These are phyloP conservation scores for Bergia sp. DNA, from an alignment of 92 coral and sea anemone genomes.

Conservation along the genomic window DNA sequence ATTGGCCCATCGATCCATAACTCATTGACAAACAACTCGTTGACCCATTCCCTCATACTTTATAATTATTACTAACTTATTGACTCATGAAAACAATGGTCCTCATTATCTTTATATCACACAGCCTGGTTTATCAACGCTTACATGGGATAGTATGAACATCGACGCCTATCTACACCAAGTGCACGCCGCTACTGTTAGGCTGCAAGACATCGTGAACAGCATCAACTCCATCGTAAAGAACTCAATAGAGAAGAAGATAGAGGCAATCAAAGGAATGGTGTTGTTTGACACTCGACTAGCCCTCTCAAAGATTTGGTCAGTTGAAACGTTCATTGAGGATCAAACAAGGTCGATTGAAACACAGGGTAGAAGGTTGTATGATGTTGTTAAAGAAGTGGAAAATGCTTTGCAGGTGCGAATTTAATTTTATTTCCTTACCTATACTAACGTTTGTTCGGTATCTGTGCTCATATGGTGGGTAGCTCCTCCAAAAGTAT, in stretches of 20 bases:
- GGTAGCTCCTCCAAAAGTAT: too few relatives aligned
- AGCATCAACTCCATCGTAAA: conserved; percentile 77
- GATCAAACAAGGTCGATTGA: conserved; percentile 69
- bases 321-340: conserved; percentile 76
- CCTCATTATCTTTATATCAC: too few relatives aligned
- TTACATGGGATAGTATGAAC: conserved; percentile 98
- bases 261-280: conserved; percentile 70
- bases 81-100: neutral
- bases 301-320: conserved; percentile 85
- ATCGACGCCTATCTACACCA: conserved; percentile 97
- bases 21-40: too few relatives aligned
- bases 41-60: neutral
- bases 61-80: neutral
- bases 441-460: too few relatives aligned
- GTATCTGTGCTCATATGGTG: too few relatives aligned
- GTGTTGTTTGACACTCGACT: conserved; percentile 85
- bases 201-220: conserved; percentile 84
- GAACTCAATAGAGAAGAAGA: conserved; percentile 77
- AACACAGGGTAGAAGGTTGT: conserved; percentile 67
- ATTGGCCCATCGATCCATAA: too few relatives aligned
- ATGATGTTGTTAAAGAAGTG: conserved; percentile 85
- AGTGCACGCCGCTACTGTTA: conserved; percentile 90
- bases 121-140: conserved; percentile 92
- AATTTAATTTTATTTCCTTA: too few relatives aligned
- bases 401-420: conserved; percentile 95